Evolutionary conservation across 2,113 vertebrate genomes (phyloP).

Genomic region (Toxostoma redivivum): DNA sequence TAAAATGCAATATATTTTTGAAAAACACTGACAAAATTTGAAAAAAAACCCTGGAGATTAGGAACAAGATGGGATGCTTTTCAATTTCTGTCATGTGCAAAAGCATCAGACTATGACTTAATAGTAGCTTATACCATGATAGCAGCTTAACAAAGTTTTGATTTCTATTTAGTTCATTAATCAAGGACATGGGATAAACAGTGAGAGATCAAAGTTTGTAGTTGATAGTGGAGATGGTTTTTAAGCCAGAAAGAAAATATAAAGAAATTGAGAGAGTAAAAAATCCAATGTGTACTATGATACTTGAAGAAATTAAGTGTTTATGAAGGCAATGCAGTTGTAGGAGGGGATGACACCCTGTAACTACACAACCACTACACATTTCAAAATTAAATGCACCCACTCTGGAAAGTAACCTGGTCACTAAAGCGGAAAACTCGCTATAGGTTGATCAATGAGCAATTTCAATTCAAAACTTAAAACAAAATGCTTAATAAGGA

Average conservation of each 20-base stretch:
- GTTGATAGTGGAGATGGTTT: not conserved
- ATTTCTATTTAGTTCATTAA: not conserved
- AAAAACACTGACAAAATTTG: not conserved
- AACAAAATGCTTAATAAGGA: not conserved
- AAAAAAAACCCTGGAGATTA: not conserved
- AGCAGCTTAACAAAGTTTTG: not conserved
- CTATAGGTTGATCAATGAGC: not conserved
- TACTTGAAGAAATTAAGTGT: not conserved
- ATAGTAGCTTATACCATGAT: not conserved
- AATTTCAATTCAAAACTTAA: not conserved
- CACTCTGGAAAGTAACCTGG: not conserved
- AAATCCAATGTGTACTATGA: not conserved
- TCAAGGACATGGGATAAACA: not conserved
- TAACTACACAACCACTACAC: not conserved
- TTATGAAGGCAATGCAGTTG: not conserved
- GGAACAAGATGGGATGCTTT: not conserved
- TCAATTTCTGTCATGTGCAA: not conserved
- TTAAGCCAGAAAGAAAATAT: not conserved
- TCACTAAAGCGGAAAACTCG: not conserved
- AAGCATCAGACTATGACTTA: not conserved
- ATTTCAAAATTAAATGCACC: not conserved
- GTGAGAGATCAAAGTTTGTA: not conserved
- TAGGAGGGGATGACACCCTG: not conserved
- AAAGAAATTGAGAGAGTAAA: not conserved
- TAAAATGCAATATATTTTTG: not conserved